Evolutionary conservation across 2,888 invertebrate genomes (phyloP).

Genomic region (Perdita meconis): DNA sequence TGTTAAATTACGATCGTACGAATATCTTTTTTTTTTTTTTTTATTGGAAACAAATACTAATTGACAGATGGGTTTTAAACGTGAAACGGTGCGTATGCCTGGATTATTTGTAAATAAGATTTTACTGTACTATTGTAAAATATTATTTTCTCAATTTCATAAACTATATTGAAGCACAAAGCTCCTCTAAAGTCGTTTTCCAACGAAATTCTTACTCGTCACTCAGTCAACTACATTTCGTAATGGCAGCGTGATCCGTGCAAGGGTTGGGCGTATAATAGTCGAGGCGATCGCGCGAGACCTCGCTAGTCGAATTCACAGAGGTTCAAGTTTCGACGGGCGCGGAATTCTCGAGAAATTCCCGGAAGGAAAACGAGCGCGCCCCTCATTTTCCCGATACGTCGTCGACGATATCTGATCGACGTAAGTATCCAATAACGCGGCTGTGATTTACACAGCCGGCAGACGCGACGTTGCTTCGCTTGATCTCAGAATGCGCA

Average conservation of each 20-base stretch:
- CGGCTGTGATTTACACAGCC: slow-evolving; percentile 60
- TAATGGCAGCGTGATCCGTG: slow-evolving; percentile 60
- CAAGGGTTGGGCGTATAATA: slow-evolving; percentile 36
- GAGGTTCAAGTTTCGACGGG: neutral
- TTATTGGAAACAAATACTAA: too few relatives aligned
- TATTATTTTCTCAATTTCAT: too few relatives aligned
- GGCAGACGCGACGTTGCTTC: slow-evolving; percentile 1
- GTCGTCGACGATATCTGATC: slow-evolving; percentile 62
- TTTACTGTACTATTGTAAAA: too few relatives aligned
- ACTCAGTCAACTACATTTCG: slow-evolving; percentile 1
- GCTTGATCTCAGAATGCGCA: slow-evolving; percentile 1
- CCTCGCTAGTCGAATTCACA: slow-evolving; percentile 44
- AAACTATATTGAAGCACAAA: neutral
- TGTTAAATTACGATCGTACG: too few relatives aligned
- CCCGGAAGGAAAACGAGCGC: slow-evolving; percentile 51
- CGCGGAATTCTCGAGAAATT: slow-evolving; percentile 60
- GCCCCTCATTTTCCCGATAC: slow-evolving; percentile 60
- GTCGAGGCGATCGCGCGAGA: slow-evolving; percentile 42
- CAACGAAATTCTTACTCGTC: neutral
- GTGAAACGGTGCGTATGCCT: too few relatives aligned
- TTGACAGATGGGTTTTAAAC: too few relatives aligned
- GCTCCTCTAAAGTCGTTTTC: neutral
- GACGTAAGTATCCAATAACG: slow-evolving; percentile 67
- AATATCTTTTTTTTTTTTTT: too few relatives aligned
- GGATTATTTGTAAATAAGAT: too few relatives aligned